Base-by-base conservation (phyloP, 2,888 invertebrate species). In the Amblyjoppa fuscipennis region DNA sequence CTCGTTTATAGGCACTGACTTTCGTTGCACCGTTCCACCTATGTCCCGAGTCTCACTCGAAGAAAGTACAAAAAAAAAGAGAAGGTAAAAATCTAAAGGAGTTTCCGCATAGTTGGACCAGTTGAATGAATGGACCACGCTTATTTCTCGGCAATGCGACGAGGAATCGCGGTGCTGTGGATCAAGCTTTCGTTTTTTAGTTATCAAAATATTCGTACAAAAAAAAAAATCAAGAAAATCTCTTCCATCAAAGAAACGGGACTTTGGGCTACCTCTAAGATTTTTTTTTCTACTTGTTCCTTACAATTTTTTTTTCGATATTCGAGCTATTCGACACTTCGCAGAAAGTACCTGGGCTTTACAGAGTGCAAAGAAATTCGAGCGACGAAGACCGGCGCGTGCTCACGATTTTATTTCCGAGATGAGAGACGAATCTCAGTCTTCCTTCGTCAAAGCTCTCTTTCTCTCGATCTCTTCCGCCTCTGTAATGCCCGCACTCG, bases 1-100 rank as follows among this genome's bases (percentile, higher is more conserved):
- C 64, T 64, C 64, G 64, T 64, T 61, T 16, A 49, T 49, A 64
- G 64, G 31, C 34, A 64, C 64, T 5, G 45, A 64, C 13, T 64
- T 31, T n/a, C 64, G 64, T 64, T 34, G 9, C 34, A 31, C 64
- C 2, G 13, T n/a, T 6, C 31, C 34, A 64, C 64, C 64, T 34
- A n/a, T 16, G 64, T 6, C 31, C n/a, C 64, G 31, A 64, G 31
- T 31, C 64, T 31, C 16, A 64, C 31, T 16, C 31, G 16, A 16
- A 28, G 34, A 34, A 28, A 59, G 9, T 59, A 25, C 20, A 25
- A 56, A 59, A 59, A 59, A 59, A 25, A 59, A 59, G 11, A 53
- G 2, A 0, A 34, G 34, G 56, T 56, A 25, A 56, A 20, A 25
- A 56, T 56, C 9, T 20, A 20, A 51, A 41, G 3, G 11, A 41